Percentiles rank a stretch among this genome's conserved stretches.
phyloP scores from a whole-genome alignment of 1,140 invertebrate genomes.

The Diorhabda sublineata region DNA sequence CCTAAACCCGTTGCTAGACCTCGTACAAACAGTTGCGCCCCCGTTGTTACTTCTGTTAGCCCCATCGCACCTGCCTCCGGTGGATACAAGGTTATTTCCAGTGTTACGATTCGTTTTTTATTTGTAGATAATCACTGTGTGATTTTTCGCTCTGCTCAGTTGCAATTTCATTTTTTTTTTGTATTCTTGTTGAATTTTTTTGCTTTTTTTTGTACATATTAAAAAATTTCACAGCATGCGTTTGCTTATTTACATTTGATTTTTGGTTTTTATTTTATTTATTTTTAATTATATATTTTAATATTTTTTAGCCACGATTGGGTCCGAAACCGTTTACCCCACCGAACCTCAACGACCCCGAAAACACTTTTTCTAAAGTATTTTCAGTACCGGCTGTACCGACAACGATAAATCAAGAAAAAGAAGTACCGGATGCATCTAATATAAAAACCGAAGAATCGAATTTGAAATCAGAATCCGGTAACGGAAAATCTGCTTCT shows the following conservation, averaged over 20 bases:
- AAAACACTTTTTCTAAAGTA: conserved; percentile 70
- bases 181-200: background rate
- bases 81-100: conserved; percentile 64
- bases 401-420: conserved; percentile 10
- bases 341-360: conserved; percentile 64
- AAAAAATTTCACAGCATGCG: no score
- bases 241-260: no score
- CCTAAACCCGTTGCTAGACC: conserved; percentile 71
- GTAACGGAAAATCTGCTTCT: conserved; percentile 60
- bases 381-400: conserved; percentile 72
- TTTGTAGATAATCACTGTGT: background rate
- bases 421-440: background rate
- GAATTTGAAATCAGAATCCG: conserved; percentile 20
- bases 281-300: no score
- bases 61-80: conserved; percentile 52
- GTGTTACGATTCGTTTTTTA: conserved; percentile 15
- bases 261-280: no score
- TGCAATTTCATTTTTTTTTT: conserved; percentile 26
- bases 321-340: conserved; percentile 80
- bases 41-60: conserved; percentile 54
- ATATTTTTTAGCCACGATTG: conserved; percentile 62
- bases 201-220: background rate
- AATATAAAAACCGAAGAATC: conserved; percentile 12
- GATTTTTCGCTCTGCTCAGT: background rate
- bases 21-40: conserved; percentile 58